Evolutionary conservation across 2,888 invertebrate species (phyloP).

Genomic region (Spicauda simplicius): DNA sequence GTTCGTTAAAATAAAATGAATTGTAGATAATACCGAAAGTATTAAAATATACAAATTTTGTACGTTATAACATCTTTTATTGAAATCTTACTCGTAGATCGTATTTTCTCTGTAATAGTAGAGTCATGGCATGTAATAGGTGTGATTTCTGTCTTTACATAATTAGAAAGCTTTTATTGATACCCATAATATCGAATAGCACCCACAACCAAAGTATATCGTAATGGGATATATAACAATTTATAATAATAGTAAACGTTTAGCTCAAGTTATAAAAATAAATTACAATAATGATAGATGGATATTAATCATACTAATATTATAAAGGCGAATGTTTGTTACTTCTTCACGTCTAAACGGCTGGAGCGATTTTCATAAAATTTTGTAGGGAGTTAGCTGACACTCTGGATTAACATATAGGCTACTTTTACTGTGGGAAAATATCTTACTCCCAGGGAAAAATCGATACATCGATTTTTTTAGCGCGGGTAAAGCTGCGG

Average conservation of each 20-base stretch:
- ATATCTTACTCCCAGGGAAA: too few species aligned
- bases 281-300: too few species aligned
- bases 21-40: slow-evolving; percentile 80
- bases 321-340: too few species aligned
- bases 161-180: slow-evolving; percentile 29
- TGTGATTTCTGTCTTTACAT: slow-evolving; percentile 14
- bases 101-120: slow-evolving; percentile 20
- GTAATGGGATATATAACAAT: neutral
- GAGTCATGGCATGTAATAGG: slow-evolving; percentile 2
- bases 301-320: too few species aligned
- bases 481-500: too few species aligned
- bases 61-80: slow-evolving; percentile 42
- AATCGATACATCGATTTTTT: too few species aligned
- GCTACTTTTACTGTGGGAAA: too few species aligned
- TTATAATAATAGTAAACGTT: neutral
- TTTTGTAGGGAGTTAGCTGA: too few species aligned
- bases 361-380: too few species aligned
- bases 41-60: slow-evolving; percentile 72
- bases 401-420: too few species aligned
- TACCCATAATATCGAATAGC: neutral
- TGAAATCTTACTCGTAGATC: neutral
- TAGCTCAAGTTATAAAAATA: too few species aligned
- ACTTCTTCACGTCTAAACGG: too few species aligned
- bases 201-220: neutral
- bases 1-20: slow-evolving; percentile 52